phyloP scores from a whole-genome alignment of 2,797 vertebrate species.

The Arctocebus calabarensis region DNA sequence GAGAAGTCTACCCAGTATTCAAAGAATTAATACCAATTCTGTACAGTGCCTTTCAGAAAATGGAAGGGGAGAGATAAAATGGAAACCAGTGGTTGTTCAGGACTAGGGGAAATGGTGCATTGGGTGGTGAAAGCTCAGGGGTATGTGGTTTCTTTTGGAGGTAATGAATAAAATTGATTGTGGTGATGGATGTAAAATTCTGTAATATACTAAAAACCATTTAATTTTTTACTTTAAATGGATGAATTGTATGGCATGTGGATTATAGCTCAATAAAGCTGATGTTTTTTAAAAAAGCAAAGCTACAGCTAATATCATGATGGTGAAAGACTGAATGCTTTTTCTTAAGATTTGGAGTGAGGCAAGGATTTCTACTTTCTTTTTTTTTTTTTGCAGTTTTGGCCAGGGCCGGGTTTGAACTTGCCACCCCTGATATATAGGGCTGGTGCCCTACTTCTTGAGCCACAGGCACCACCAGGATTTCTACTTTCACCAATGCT shows the following conservation, averaged over 20 bases:
- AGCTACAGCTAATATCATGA: background rate
- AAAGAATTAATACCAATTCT: background rate
- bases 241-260: background rate
- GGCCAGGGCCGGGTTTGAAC: no score
- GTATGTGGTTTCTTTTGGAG: background rate
- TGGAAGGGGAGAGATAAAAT: background rate
- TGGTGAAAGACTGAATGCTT: conserved; percentile 5
- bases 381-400: no score
- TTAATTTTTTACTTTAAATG: background rate
- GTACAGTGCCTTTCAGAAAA: background rate
- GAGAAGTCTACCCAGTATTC: background rate
- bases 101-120: background rate
- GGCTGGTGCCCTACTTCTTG: no score
- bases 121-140: background rate
- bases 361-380: background rate
- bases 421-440: no score
- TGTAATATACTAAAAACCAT: conserved; percentile 27
- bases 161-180: conserved; percentile 35
- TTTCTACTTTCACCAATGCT: background rate
- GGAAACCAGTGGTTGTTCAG: background rate
- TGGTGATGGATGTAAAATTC: background rate
- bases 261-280: conserved; percentile 30
- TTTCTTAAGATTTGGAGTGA: background rate
- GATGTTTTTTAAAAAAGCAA: background rate
- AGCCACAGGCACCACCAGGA: no score